phyloP scores from a whole-genome alignment of 2,888 invertebrate species.

The Lycophotia porphyrea region DNA sequence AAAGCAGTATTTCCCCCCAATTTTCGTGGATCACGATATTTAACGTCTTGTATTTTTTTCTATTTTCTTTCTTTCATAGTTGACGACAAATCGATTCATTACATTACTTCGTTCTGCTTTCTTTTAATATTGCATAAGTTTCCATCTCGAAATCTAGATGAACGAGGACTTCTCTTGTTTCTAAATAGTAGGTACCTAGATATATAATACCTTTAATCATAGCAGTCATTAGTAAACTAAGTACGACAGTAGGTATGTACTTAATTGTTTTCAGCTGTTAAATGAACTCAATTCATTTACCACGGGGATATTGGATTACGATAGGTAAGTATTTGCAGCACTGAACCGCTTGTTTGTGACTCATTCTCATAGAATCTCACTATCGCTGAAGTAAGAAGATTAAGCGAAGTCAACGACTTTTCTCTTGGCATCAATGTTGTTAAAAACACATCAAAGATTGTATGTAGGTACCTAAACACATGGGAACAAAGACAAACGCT shows the following conservation, averaged over 20 bases:
- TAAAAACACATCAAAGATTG: constrained; percentile 23
- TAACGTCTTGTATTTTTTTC: not conserved
- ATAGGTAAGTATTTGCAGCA: not conserved
- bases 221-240: not conserved
- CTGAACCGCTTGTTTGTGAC: not conserved
- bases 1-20: not conserved
- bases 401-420: constrained; percentile 6
- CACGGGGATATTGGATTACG: not conserved
- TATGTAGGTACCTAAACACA: not conserved
- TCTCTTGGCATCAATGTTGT: not conserved
- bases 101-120: constrained; percentile 33
- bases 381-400: not conserved
- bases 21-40: not conserved
- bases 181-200: not conserved
- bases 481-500: constrained; percentile 12
- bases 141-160: not conserved
- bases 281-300: too few species aligned
- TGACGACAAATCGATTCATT: constrained; percentile 27
- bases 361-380: not conserved
- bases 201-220: not conserved
- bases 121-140: constrained; percentile 11
- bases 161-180: not conserved
- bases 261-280: not conserved
- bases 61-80: constrained; percentile 3
- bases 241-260: not conserved